Evolutionary conservation across 2,797 vertebrate species (phyloP).

Genomic region (Coracias cyanogaster): DNA sequence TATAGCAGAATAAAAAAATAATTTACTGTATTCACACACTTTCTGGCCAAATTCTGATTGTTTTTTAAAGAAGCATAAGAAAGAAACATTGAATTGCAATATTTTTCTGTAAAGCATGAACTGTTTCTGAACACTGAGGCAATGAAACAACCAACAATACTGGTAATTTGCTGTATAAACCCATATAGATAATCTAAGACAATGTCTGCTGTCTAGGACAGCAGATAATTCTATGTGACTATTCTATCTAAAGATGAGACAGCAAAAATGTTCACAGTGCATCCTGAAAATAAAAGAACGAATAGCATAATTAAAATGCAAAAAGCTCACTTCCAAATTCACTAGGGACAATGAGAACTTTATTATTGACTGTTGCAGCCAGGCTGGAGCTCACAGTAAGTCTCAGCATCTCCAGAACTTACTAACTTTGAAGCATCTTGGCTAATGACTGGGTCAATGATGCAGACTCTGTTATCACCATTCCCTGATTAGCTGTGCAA

Average conservation of each 20-base stretch:
- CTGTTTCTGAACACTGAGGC: background rate
- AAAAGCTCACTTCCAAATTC: background rate
- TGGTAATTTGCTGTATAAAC: background rate
- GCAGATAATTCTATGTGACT: background rate
- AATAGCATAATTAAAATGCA: background rate
- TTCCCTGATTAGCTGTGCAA: constrained; percentile 10
- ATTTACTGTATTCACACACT: background rate
- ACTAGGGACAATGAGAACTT: background rate
- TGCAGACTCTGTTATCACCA: background rate
- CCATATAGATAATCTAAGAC: background rate
- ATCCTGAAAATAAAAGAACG: background rate
- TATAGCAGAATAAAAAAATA: background rate
- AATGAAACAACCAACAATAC: background rate
- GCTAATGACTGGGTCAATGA: background rate
- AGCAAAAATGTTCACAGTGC: background rate
- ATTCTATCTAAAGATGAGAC: background rate
- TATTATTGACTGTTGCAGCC: background rate
- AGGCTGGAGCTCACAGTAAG: background rate
- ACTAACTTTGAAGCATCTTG: background rate
- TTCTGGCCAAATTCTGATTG: background rate
- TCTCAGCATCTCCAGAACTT: background rate
- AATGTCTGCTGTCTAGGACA: background rate
- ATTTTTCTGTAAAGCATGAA: background rate
- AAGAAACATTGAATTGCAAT: background rate
- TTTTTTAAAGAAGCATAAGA: background rate